phyloP scores from a whole-genome alignment of 1,140 invertebrate genomes.

The Tetranychus cinnabarinus region DNA sequence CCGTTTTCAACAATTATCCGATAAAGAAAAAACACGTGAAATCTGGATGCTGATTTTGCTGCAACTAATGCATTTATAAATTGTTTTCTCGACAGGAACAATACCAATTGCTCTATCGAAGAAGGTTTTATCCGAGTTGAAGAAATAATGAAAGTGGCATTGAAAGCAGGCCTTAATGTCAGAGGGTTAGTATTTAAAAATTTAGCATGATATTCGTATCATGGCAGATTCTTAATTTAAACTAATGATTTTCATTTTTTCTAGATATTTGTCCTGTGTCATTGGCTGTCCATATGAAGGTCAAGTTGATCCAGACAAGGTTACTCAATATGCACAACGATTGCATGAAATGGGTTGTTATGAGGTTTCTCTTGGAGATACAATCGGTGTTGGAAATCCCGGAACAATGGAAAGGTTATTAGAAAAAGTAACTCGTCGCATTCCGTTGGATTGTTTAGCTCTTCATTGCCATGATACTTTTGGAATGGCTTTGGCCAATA shows the following conservation, averaged over 20 bases:
- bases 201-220: background rate
- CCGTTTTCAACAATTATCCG: background rate
- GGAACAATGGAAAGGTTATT: slow-evolving; percentile 50
- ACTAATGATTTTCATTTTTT: slow-evolving; percentile 27
- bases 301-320: slow-evolving; percentile 40
- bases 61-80: background rate
- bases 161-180: slow-evolving; percentile 31
- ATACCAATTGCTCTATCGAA: slow-evolving; percentile 74
- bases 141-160: slow-evolving; percentile 38
- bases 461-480: slow-evolving; percentile 97
- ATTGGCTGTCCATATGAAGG: slow-evolving; percentile 94
- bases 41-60: background rate
- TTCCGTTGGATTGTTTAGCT: slow-evolving; percentile 46
- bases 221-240: background rate
- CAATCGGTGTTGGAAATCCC: slow-evolving; percentile 84
- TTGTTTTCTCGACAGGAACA: slow-evolving; percentile 30
- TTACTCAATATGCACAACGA: slow-evolving; percentile 42
- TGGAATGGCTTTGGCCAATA: slow-evolving; percentile 82
- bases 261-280: background rate
- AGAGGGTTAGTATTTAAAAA: slow-evolving; percentile 31
- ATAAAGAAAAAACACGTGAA: background rate
- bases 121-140: slow-evolving; percentile 52
- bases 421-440: slow-evolving; percentile 36
- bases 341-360: slow-evolving; percentile 68
- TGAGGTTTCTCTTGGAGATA: slow-evolving; percentile 88